A percentile compares a stretch with the other conserved stretches of the same genome.
Conservation (phyloP, 2,888 invertebrate genomes). For the Drosophila vallismaia region DNA sequence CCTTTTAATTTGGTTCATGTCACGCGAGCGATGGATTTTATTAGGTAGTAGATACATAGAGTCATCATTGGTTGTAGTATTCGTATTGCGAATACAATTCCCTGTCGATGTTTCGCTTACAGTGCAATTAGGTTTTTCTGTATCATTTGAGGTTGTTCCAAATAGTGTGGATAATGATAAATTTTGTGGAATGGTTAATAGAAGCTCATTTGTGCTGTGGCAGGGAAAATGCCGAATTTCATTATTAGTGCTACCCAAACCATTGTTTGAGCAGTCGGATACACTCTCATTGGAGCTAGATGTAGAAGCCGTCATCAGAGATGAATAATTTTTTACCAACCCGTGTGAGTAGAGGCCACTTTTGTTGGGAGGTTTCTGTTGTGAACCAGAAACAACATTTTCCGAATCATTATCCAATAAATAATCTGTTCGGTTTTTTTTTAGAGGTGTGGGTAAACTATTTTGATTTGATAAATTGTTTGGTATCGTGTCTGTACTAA, state of each 20-base stretch:
- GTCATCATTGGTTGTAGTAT: conserved; percentile 53
- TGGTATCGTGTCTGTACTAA: conserved; percentile 33
- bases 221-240: conserved; percentile 65
- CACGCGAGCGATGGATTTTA: conserved; percentile 86
- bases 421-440: conserved; percentile 80
- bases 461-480: conserved; percentile 78
- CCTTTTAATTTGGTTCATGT: conserved; percentile 83
- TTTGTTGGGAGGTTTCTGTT: conserved; percentile 78
- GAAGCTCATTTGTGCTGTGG: conserved; percentile 81
- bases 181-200: conserved; percentile 77
- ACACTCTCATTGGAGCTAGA: conserved; percentile 95
- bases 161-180: conserved; percentile 80
- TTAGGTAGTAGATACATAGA: conserved; percentile 84
- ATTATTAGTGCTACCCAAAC: conserved; percentile 79
- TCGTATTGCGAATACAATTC: background rate
- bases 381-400: conserved; percentile 56
- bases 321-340: conserved; percentile 81
- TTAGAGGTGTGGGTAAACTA: conserved; percentile 81
- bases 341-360: conserved; percentile 80
- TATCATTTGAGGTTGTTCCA: conserved; percentile 79
- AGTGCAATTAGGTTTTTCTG: background rate
- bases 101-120: background rate
- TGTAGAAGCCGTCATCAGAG: conserved; percentile 85
- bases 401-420: conserved; percentile 62
- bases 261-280: conserved; percentile 87